Conservation (phyloP, 2,797 vertebrate genomes). For the Rhinogobio ventralis region DNA sequence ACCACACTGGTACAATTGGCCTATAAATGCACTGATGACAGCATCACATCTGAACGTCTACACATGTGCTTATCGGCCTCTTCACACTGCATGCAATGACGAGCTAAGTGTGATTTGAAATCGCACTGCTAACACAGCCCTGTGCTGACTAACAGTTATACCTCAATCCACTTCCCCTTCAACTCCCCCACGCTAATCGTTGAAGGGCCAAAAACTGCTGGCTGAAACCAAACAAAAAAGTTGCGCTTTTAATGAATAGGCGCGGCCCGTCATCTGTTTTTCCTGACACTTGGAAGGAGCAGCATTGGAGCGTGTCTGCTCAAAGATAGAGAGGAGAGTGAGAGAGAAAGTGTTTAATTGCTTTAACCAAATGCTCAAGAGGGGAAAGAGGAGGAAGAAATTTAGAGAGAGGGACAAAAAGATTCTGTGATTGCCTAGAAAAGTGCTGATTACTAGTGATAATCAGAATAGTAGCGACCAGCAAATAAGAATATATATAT, state of each 20-base stretch:
- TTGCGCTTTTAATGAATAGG: slow-evolving; percentile 59
- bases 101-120: slow-evolving; percentile 19
- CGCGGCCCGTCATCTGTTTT: slow-evolving; percentile 52
- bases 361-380: slow-evolving; percentile 22
- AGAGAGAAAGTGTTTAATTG: slow-evolving; percentile 24
- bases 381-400: neutral
- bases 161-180: neutral
- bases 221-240: slow-evolving; percentile 59
- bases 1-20: neutral
- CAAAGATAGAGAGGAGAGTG: neutral
- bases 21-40: slow-evolving; percentile 15
- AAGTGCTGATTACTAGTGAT: neutral
- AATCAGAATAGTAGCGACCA: too few species aligned
- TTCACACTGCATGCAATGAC: slow-evolving; percentile 9
- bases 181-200: slow-evolving; percentile 16
- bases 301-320: neutral
- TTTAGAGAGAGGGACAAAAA: neutral
- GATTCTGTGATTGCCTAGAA: neutral
- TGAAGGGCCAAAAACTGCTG: slow-evolving; percentile 8
- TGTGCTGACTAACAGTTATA: slow-evolving; percentile 6
- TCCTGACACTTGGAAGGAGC: slow-evolving; percentile 48
- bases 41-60: neutral
- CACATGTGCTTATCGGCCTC: slow-evolving; percentile 5
- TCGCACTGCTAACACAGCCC: slow-evolving; percentile 53
- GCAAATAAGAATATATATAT: too few species aligned